A percentile compares a stretch with the other conserved stretches of the same genome.
These are phyloP conservation scores for Dicrostonyx torquatus DNA, from an alignment of 2,797 vertebrate species.

Conservation along the genomic window DNA sequence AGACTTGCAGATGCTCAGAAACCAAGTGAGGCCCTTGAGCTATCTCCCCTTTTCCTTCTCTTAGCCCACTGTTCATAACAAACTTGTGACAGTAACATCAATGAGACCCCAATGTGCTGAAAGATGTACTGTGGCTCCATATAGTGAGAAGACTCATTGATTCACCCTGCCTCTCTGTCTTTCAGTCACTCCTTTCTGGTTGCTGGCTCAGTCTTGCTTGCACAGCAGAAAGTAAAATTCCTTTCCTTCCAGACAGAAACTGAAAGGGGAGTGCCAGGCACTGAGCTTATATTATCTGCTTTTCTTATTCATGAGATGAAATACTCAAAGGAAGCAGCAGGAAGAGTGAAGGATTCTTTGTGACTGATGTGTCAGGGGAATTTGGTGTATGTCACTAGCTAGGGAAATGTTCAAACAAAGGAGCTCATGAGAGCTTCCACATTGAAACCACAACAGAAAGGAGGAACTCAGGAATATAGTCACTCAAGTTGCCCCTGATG, in stretches of 20 bases:
- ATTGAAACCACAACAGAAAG: background rate
- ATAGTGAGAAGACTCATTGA: background rate
- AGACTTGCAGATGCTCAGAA: background rate
- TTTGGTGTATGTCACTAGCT: background rate
- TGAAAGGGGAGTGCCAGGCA: accelerated
- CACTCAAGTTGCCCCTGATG: accelerated
- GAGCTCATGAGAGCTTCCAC: background rate
- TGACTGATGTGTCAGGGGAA: background rate
- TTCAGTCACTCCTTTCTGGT: background rate
- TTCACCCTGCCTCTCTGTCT: background rate
- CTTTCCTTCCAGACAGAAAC: background rate
- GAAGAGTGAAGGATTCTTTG: background rate
- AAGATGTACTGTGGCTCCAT: background rate
- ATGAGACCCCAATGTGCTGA: background rate
- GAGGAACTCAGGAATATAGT: background rate
- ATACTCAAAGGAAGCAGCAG: background rate
- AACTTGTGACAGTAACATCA: background rate
- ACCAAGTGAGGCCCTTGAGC: accelerated
- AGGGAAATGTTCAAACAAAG: background rate
- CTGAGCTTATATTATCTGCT: background rate
- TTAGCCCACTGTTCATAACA: background rate
- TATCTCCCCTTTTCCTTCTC: background rate
- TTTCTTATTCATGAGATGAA: background rate
- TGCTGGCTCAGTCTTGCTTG: background rate
- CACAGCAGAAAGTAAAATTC: background rate